A percentile compares a stretch with the other conserved stretches of the same genome.
phyloP scores from a whole-genome alignment of 2,888 invertebrate genomes.

The Callyntrura sp. region DNA sequence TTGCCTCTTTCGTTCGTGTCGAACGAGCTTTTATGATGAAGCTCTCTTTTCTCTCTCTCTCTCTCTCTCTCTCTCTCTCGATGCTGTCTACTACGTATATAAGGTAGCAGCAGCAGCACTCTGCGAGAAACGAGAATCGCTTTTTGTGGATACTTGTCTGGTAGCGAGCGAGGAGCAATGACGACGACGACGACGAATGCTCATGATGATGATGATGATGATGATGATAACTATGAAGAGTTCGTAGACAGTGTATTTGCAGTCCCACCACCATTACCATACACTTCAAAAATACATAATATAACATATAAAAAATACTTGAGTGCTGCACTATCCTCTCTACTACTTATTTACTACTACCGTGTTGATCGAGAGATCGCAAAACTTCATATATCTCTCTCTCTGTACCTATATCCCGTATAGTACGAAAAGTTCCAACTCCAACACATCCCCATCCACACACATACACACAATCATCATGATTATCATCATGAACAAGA shows the following conservation, averaged over 20 bases:
- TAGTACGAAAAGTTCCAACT: background rate
- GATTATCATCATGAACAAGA: slow-evolving; percentile 11
- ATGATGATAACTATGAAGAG: slow-evolving; percentile 62
- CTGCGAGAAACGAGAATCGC: slow-evolving; percentile 39
- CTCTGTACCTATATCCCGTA: slow-evolving; percentile 36
- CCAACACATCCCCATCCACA: too few relatives aligned
- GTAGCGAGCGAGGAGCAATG: slow-evolving; percentile 21
- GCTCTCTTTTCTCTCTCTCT: too few relatives aligned
- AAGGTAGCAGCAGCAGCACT: background rate
- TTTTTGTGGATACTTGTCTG: slow-evolving; percentile 25
- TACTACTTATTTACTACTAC: background rate
- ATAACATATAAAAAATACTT: background rate
- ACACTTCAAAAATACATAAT: slow-evolving; percentile 13
- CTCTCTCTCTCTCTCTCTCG: too few relatives aligned
- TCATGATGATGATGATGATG: too few relatives aligned
- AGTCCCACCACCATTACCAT: background rate
- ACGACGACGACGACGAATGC: too few relatives aligned
- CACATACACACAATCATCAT: slow-evolving; percentile 36
- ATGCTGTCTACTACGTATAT: background rate
- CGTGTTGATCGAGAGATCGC: background rate
- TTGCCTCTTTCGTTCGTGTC: slow-evolving; percentile 48
- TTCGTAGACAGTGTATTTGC: slow-evolving; percentile 49
- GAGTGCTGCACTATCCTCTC: slow-evolving; percentile 11
- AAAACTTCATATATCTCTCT: background rate
- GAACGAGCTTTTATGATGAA: slow-evolving; percentile 61